phyloP scores from a whole-genome alignment of 2,888 invertebrate species.

The Hanleya hanleyi region DNA sequence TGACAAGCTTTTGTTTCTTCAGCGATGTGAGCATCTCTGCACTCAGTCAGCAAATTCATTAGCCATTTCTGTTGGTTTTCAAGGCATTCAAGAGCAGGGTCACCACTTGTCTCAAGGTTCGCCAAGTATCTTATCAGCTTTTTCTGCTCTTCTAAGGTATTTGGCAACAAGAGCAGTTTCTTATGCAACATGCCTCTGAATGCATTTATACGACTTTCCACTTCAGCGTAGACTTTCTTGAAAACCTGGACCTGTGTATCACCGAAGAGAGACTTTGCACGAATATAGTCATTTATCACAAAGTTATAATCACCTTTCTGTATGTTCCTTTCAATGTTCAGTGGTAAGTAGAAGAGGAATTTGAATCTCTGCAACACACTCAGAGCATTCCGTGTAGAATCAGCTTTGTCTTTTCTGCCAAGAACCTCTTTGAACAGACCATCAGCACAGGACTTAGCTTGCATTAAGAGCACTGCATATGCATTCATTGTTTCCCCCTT shows the following conservation, averaged over 20 bases:
- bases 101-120: slow-evolving; percentile 79
- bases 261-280: slow-evolving; percentile 96
- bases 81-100: slow-evolving; percentile 98
- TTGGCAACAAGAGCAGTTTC: slow-evolving; percentile 91
- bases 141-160: slow-evolving; percentile 94
- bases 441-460: slow-evolving; percentile 92
- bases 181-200: slow-evolving; percentile 86
- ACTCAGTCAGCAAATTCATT: slow-evolving; percentile 63
- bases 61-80: slow-evolving; percentile 88
- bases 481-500: slow-evolving; percentile 61
- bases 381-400: slow-evolving; percentile 95
- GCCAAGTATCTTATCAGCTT: slow-evolving; percentile 82
- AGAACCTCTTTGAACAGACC: slow-evolving; percentile 94
- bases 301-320: slow-evolving; percentile 96
- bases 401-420: slow-evolving; percentile 93
- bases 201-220: slow-evolving; percentile 89
- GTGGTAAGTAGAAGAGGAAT: slow-evolving; percentile 96
- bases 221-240: slow-evolving; percentile 85
- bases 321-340: slow-evolving; percentile 94
- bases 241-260: slow-evolving; percentile 86
- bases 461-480: slow-evolving; percentile 66
- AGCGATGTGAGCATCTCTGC: slow-evolving; percentile 79
- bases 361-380: slow-evolving; percentile 93
- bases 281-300: slow-evolving; percentile 97
- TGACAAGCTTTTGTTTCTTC: slow-evolving; percentile 39